Conservation (phyloP, 2,888 invertebrate genomes). For the Theodoxus fluviatilis region DNA sequence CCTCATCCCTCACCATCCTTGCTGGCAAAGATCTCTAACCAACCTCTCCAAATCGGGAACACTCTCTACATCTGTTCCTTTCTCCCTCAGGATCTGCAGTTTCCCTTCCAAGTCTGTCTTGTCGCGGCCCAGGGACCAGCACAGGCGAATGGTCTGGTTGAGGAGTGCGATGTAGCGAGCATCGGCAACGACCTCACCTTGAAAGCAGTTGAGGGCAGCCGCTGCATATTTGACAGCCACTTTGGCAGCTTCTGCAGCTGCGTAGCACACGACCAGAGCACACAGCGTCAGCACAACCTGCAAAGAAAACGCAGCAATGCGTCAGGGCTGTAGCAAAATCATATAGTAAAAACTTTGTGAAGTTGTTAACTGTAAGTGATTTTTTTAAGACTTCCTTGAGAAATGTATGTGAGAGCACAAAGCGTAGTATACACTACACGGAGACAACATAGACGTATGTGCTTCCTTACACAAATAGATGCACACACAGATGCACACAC, state of each 20-base stretch:
- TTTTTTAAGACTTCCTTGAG: no score
- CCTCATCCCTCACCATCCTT: no score
- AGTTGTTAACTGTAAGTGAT: no score
- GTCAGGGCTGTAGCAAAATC: no score
- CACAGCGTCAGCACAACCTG: conserved; percentile 47
- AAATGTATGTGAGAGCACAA: no score
- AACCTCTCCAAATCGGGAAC: conserved; percentile 31
- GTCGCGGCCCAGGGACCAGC: conserved; percentile 62
- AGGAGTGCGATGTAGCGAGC: conserved; percentile 56
- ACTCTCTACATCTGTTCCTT: conserved; percentile 31
- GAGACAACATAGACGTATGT: no score
- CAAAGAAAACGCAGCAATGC: no score
- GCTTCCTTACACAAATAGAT: no score
- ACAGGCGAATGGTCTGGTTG: conserved; percentile 54
- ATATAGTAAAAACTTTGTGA: no score
- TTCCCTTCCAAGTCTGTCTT: conserved; percentile 57
- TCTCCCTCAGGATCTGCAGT: conserved; percentile 38
- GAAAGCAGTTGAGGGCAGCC: conserved; percentile 51
- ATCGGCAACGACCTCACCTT: conserved; percentile 43
- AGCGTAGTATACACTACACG: no score
- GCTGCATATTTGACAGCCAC: conserved; percentile 59
- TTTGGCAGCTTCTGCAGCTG: conserved; percentile 48
- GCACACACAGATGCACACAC: no score
- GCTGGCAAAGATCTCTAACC: no score
- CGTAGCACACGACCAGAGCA: conserved; percentile 56